Evolutionary conservation across 2,113 vertebrate genomes (phyloP).

Genomic region (Rhinichthys klamathensis): DNA sequence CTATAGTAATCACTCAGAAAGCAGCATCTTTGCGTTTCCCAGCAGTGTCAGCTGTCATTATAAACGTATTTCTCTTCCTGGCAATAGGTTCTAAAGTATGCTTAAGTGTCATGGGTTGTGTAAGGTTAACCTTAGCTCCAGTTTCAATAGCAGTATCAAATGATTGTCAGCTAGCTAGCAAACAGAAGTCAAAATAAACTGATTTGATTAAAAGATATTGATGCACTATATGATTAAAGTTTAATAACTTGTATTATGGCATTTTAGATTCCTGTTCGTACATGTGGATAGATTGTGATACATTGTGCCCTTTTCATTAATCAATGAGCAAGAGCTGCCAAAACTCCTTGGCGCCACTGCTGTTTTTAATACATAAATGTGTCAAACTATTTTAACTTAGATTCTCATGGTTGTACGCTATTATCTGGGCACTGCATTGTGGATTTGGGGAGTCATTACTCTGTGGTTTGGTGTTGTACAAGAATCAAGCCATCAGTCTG

Average conservation of each 20-base stretch:
- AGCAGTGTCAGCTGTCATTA: conserved; percentile 14
- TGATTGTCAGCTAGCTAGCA: neutral
- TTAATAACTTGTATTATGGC: neutral
- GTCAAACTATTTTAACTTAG: neutral
- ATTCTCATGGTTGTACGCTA: neutral
- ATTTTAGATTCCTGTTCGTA: neutral
- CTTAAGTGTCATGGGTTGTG: conserved; percentile 8
- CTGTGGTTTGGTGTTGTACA: conserved; percentile 7
- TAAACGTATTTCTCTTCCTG: conserved; percentile 7
- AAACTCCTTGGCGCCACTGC: neutral
- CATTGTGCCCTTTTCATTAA: neutral
- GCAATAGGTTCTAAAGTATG: neutral
- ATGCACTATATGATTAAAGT: neutral
- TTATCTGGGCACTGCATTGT: conserved; percentile 6
- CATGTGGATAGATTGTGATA: neutral
- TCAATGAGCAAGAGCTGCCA: conserved; percentile 19
- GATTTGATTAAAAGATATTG: conserved; percentile 9
- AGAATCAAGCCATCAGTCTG: neutral
- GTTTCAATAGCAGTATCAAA: neutral
- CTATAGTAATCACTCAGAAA: neutral
- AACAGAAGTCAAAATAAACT: neutral
- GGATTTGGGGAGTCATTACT: conserved; percentile 12
- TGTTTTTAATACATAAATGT: conserved; percentile 14
- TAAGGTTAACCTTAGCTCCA: conserved; percentile 26
- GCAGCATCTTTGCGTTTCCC: conserved; percentile 10